A percentile compares a stretch with the other conserved stretches of the same genome.
Conservation (phyloP, 2,888 invertebrate genomes). For the Machimus rusticus region DNA sequence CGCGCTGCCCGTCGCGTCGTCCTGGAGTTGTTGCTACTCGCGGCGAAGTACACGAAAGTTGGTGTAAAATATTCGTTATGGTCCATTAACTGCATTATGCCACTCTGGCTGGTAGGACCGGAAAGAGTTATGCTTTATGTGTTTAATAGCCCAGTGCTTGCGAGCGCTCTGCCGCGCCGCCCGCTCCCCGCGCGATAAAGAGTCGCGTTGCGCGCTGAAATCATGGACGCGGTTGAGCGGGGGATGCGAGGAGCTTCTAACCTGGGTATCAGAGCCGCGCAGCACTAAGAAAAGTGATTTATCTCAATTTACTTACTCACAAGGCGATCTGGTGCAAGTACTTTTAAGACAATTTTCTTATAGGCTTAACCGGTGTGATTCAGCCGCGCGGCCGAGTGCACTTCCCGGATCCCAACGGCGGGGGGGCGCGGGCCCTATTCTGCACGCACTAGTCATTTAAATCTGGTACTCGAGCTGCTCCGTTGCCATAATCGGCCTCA, state of each 20-base stretch:
- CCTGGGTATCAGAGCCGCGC: neutral
- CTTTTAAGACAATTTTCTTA: constrained; percentile 28
- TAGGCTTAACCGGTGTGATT: constrained; percentile 11
- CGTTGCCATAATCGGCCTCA: constrained; percentile 39
- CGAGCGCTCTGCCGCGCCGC: neutral
- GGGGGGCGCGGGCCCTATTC: neutral
- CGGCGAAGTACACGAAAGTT: constrained; percentile 20
- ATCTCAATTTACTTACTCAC: constrained; percentile 40
- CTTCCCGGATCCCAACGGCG: neutral
- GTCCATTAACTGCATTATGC: constrained; percentile 40
- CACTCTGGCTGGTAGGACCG: neutral
- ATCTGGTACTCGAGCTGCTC: constrained; percentile 10
- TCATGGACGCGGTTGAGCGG: neutral
- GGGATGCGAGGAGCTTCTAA: neutral
- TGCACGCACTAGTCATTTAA: constrained; percentile 44
- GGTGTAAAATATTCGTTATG: constrained; percentile 38
- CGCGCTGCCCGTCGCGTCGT: neutral
- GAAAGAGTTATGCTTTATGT: constrained; percentile 35
- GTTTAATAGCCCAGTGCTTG: constrained; percentile 15
- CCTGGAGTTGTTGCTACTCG: constrained; percentile 8
- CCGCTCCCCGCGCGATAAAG: neutral
- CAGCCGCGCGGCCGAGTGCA: neutral
- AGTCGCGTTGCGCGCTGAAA: neutral
- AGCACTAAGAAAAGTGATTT: constrained; percentile 32
- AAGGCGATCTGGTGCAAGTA: constrained; percentile 28